Conservation (phyloP, 2,113 vertebrate species). For the Tiliqua scincoides region DNA sequence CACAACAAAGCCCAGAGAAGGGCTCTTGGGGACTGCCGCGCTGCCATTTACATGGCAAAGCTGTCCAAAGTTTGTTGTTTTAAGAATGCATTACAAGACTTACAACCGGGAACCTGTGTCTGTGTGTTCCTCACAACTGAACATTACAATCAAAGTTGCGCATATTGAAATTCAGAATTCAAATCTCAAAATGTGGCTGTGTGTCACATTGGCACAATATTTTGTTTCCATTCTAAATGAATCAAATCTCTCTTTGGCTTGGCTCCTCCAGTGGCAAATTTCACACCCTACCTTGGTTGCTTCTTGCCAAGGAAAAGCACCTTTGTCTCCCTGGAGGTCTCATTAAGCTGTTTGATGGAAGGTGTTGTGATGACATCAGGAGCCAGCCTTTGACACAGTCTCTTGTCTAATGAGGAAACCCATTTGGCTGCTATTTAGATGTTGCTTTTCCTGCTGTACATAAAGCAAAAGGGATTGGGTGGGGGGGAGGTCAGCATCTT, state of each 20-base stretch:
- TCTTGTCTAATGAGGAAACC: neutral
- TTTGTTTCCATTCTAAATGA: neutral
- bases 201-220: neutral
- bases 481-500: neutral
- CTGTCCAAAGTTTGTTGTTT: neutral
- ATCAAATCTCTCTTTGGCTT: neutral
- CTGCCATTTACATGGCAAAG: neutral
- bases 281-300: neutral
- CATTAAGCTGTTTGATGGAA: neutral
- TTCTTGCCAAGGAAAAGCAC: neutral
- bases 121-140: neutral
- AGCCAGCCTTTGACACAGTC: neutral
- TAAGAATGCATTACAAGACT: neutral
- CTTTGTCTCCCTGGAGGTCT: neutral
- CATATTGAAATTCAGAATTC: neutral
- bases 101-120: no score
- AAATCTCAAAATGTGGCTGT: neutral
- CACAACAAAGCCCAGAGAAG: neutral
- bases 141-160: neutral
- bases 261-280: neutral
- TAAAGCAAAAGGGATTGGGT: neutral
- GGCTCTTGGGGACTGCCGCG: neutral
- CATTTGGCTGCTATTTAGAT: neutral
- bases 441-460: neutral
- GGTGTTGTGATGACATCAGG: neutral